Conservation (phyloP, 2,888 invertebrate species). For the Caenorhabditis plicata region DNA sequence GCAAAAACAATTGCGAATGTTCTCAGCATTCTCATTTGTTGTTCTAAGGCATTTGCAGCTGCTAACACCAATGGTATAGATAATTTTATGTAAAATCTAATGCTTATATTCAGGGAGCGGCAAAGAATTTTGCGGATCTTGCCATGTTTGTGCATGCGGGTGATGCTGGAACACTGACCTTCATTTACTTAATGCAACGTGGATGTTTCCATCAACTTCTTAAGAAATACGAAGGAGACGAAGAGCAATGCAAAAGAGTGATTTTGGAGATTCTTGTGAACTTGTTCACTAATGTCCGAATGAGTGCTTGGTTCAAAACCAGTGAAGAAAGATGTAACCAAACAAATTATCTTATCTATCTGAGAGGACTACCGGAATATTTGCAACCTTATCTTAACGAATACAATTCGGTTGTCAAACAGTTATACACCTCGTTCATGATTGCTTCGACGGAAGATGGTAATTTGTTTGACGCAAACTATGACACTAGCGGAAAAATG, state of each 20-base stretch:
- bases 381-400: constrained; percentile 33
- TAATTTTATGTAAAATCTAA: no score
- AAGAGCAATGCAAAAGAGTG: constrained; percentile 40
- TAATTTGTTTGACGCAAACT: constrained; percentile 42
- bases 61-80: constrained; percentile 53
- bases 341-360: constrained; percentile 15
- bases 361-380: constrained; percentile 13
- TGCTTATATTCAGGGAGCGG: constrained; percentile 38
- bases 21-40: constrained; percentile 59
- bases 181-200: constrained; percentile 58
- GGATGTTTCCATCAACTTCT: constrained; percentile 55
- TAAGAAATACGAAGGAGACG: constrained; percentile 24
- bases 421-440: constrained; percentile 50
- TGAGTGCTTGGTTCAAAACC: constrained; percentile 48
- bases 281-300: constrained; percentile 55
- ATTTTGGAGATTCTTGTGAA: constrained; percentile 55
- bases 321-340: constrained; percentile 35
- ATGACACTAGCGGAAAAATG: constrained; percentile 26
- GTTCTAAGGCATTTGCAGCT: constrained; percentile 57
- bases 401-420: constrained; percentile 50
- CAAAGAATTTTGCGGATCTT: constrained; percentile 57
- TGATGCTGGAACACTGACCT: constrained; percentile 60
- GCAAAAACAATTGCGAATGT: constrained; percentile 49
- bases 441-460: constrained; percentile 41
- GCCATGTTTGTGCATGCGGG: constrained; percentile 48